These are phyloP conservation scores for Gavia stellata DNA, from an alignment of 2,113 vertebrate species.

Conservation along the genomic window DNA sequence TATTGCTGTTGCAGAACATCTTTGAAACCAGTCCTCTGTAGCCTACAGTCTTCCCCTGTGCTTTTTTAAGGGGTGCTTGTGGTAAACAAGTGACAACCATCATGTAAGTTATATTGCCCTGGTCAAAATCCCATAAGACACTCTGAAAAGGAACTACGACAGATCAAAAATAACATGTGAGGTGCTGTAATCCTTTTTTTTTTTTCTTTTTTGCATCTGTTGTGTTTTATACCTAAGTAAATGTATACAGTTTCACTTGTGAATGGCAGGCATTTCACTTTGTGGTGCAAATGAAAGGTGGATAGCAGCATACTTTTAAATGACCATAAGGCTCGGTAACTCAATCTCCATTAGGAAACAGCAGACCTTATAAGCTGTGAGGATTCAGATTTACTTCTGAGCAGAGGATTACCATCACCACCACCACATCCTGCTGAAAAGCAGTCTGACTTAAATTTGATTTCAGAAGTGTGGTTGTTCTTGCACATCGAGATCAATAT, in stretches of 20 bases:
- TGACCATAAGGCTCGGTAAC: background rate
- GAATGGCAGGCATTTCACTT: background rate
- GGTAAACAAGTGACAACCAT: background rate
- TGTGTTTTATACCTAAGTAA: background rate
- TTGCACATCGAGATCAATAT: background rate
- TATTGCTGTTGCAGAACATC: background rate
- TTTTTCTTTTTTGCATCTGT: background rate
- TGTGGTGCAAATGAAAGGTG: background rate
- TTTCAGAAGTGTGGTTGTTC: background rate
- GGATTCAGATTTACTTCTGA: background rate
- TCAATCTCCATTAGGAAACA: background rate
- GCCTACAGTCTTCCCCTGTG: background rate
- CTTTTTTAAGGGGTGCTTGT: background rate
- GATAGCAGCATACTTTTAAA: background rate
- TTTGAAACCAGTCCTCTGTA: background rate
- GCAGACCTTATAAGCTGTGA: background rate
- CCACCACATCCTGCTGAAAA: background rate
- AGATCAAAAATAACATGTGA: background rate
- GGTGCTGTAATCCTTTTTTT: background rate
- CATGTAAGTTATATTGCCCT: background rate
- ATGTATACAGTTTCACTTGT: background rate
- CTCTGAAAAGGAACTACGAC: background rate
- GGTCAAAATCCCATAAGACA: background rate
- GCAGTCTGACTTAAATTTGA: background rate
- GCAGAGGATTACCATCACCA: background rate